phyloP scores from a whole-genome alignment of 2,113 vertebrate genomes.

The Serinus canaria region DNA sequence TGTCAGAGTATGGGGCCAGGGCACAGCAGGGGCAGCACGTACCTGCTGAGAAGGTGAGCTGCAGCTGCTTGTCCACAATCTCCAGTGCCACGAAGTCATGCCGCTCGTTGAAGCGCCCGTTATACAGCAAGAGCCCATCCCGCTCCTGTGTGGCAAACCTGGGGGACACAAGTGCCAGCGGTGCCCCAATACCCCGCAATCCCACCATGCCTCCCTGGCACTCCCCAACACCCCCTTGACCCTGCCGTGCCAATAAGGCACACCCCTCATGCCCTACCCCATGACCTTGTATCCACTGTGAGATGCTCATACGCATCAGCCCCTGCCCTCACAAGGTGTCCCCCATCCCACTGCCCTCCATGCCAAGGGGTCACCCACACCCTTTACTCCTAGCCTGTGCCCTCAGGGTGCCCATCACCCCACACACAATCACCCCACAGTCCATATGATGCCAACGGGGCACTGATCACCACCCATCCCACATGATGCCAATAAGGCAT shows the following conservation, averaged over 20 bases:
- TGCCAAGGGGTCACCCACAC: neutral
- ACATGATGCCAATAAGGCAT: neutral
- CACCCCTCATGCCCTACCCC: neutral
- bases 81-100: slow-evolving; percentile 95
- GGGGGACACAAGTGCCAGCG: neutral
- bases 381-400: neutral
- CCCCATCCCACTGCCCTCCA: neutral
- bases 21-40: rapidly evolving
- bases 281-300: neutral
- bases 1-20: rapidly evolving
- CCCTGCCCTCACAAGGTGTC: neutral
- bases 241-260: rapidly evolving
- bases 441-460: neutral
- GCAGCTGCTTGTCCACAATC: slow-evolving; percentile 89
- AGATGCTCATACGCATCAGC: neutral
- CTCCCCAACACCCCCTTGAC: neutral
- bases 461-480: neutral
- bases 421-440: neutral
- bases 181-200: neutral
- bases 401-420: neutral
- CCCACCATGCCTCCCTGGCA: neutral
- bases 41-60: slow-evolving; percentile 94
- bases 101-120: slow-evolving; percentile 93
- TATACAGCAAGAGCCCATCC: slow-evolving; percentile 88
- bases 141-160: slow-evolving; percentile 91